These are phyloP conservation scores for Eidolon helvum DNA, from an alignment of 2,113 vertebrate genomes.

Conservation along the genomic window DNA sequence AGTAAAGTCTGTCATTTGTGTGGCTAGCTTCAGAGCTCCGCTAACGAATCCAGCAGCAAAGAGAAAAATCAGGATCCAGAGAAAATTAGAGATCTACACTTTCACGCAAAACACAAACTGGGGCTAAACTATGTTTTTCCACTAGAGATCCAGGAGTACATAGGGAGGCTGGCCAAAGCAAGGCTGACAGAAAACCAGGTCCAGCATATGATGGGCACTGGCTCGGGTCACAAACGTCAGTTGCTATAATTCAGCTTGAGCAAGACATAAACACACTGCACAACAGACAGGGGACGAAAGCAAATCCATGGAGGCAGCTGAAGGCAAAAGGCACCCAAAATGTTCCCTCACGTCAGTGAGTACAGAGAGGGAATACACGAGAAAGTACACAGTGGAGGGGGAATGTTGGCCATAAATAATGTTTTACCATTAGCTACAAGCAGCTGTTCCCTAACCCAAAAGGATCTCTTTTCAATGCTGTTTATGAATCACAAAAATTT, in stretches of 20 bases:
- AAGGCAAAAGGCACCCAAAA: not conserved
- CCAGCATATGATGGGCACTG: rapidly evolving
- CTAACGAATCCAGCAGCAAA: not conserved
- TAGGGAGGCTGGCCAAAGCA: too few species aligned
- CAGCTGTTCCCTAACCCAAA: not conserved
- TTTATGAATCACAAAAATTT: not conserved
- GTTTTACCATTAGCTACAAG: not conserved
- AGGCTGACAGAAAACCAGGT: not conserved
- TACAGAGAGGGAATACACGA: not conserved
- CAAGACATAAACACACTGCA: not conserved
- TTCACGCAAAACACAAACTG: not conserved
- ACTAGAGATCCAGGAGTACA: not conserved
- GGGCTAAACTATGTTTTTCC: not conserved
- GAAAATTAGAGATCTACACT: not conserved
- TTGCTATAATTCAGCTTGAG: too few species aligned
- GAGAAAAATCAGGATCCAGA: not conserved
- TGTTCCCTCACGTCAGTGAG: not conserved
- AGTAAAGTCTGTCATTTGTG: not conserved
- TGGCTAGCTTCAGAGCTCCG: too few species aligned
- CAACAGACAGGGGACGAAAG: not conserved
- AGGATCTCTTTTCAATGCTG: not conserved
- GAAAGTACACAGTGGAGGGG: too few species aligned
- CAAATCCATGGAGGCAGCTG: not conserved
- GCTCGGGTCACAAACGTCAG: not conserved
- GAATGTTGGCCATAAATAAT: too few species aligned